Evolutionary conservation across 1,140 invertebrate genomes (phyloP), one percentile per base, ranked within the genome.

Genomic region (Chrysomallon squamiferum): DNA sequence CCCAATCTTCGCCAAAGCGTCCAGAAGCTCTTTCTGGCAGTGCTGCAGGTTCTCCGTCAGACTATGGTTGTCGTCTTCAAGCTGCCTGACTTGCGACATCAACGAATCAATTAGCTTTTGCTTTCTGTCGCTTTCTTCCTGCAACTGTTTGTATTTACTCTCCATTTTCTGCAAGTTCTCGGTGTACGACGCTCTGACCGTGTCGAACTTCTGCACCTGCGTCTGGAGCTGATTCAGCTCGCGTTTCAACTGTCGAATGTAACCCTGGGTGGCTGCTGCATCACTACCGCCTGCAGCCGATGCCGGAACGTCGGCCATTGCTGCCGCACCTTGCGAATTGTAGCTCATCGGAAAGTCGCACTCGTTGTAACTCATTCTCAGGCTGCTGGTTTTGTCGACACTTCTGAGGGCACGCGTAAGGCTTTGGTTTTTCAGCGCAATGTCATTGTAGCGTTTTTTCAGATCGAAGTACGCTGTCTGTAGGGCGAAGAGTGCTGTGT

Each of bases 401-500:
- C 66, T 59, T 2, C 38, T 54, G 3, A 72, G 52, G 6, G 66
- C 57, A 3, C 35, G 35, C 15, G 45, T 18, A 33, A 72, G 45
- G 15, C 43, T 18, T 7, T 54, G 57, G 20, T 66, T 68, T 22
- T 38, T 54, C 18, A 22, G 27, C 3, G 41, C 43, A 11, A 47
- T 57, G n/a, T 69, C 66, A 57, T 64, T 65, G 25, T 59, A 59
- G 0, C 60, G 63, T 38, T 65, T 52, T 35, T 72, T 69, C 60
- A 72, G 25, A 3, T 66, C 66, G 18, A 45, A 29, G 45, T 68
- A 72, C 9, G 70, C 70, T 25, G 62, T 68, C 50, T 59, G 59
- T 38, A 72, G 52, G 3, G 70, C 70, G 33, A 65, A 57, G n/a
- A 54, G 22, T 15, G 50, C 50, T 0, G 50, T 25, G 25, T 27